These are phyloP conservation scores for Subacronicta megacephala DNA, from an alignment of 2,888 invertebrate species.

Conservation along the genomic window DNA sequence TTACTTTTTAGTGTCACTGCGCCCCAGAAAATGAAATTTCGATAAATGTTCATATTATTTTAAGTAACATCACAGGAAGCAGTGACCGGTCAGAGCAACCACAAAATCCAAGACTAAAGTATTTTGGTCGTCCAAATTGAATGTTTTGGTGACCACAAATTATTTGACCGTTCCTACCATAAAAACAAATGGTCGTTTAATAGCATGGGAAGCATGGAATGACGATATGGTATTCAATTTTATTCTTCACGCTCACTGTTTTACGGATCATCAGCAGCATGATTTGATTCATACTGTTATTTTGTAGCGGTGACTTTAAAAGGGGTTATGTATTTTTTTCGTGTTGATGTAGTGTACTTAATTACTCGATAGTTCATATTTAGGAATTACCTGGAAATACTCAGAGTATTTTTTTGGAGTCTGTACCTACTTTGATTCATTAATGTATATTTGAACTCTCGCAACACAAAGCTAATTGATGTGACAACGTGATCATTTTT, in stretches of 20 bases:
- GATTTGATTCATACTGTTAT: conserved; percentile 49
- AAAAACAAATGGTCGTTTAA: conserved; percentile 63
- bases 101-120: conserved; percentile 39
- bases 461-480: no score
- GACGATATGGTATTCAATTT: conserved; percentile 82
- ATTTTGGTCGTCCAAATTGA: conserved; percentile 51
- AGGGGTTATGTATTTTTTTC: conserved; percentile 23
- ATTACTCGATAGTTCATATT: no score
- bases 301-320: conserved; percentile 40
- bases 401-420: no score
- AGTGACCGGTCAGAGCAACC: conserved; percentile 17
- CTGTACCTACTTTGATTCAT: no score
- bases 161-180: conserved; percentile 45
- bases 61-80: conserved; percentile 8
- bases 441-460: no score
- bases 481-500: no score
- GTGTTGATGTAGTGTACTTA: background rate
- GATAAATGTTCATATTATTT: conserved; percentile 1
- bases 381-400: no score
- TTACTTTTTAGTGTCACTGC: no score
- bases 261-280: conserved; percentile 64
- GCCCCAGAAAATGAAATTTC: background rate
- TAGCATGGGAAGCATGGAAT: conserved; percentile 61
- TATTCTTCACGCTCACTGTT: conserved; percentile 65
- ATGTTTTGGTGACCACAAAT: conserved; percentile 60